These are phyloP conservation scores for Taxidea taxus DNA, from an alignment of 2,113 vertebrate species.

Conservation along the genomic window DNA sequence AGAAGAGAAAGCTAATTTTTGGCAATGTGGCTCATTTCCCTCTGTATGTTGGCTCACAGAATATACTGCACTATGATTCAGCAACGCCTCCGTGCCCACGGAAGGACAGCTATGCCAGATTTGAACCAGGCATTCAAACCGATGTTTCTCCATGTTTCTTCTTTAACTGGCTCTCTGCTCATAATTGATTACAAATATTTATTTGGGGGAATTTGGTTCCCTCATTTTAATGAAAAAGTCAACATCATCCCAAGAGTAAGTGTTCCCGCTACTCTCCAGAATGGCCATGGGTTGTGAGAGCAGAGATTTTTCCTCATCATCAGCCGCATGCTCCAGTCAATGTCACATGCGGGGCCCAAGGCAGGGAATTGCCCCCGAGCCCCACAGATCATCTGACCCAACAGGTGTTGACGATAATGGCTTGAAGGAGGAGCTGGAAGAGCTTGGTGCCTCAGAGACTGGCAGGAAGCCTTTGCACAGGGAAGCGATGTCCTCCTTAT, in stretches of 20 bases:
- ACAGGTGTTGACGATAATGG: background rate
- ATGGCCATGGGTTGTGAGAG: background rate
- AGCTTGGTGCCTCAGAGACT: background rate
- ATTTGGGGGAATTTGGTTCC: background rate
- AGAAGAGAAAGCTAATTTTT: background rate
- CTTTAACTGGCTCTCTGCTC: background rate
- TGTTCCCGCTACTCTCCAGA: background rate
- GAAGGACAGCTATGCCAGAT: too few relatives aligned
- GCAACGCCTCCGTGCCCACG: background rate
- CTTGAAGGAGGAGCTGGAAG: background rate
- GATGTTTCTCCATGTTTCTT: background rate
- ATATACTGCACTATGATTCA: too few relatives aligned
- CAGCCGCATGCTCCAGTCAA: background rate
- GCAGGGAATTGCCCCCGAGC: background rate
- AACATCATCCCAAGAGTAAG: background rate
- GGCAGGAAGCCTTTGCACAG: background rate
- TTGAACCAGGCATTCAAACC: background rate
- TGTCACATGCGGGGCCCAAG: background rate
- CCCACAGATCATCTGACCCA: background rate
- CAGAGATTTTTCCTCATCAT: background rate
- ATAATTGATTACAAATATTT: background rate
- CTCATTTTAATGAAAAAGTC: background rate
- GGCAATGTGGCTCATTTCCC: fast-evolving
- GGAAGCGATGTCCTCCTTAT: background rate
- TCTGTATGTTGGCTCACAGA: background rate